Percentiles rank a stretch among this genome's conserved stretches.
Conservation (phyloP, 1,140 invertebrate genomes). For the Trinorchestia longiramus region DNA sequence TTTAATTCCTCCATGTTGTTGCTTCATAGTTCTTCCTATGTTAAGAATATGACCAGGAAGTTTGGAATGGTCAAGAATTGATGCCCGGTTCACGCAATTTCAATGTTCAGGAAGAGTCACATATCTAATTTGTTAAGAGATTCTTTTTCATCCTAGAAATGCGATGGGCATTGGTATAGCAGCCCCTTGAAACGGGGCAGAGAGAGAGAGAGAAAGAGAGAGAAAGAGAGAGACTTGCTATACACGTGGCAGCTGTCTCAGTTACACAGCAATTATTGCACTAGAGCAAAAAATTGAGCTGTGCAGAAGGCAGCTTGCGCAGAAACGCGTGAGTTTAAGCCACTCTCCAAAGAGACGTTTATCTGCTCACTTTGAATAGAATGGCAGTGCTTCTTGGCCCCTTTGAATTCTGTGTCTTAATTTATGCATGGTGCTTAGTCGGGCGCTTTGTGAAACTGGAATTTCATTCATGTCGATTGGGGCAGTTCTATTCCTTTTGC, state of each 20-base stretch:
- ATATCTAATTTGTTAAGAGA: background rate
- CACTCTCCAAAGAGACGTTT: conserved; percentile 41
- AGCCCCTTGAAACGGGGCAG: background rate
- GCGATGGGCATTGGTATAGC: background rate
- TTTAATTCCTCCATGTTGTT: background rate
- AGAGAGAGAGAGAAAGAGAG: background rate
- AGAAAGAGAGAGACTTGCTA: background rate
- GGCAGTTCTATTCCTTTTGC: background rate
- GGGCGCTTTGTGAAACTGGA: conserved; percentile 22
- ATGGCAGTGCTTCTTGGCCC: conserved; percentile 34
- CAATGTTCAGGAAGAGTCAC: background rate
- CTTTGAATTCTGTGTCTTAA: conserved; percentile 35
- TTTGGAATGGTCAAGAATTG: background rate
- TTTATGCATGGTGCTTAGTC: conserved; percentile 34
- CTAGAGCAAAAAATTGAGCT: background rate
- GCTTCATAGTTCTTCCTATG: background rate
- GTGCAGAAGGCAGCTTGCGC: background rate
- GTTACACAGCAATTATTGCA: background rate
- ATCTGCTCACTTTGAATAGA: conserved; percentile 48
- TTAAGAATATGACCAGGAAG: background rate
- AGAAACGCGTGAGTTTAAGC: background rate
- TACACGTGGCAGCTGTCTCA: background rate
- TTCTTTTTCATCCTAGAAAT: background rate
- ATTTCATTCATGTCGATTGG: conserved; percentile 5
- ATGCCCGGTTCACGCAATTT: background rate